Percentiles rank a stretch among this genome's conserved stretches.
Evolutionary conservation across 1,140 invertebrate species (phyloP).

Genomic region (Drosophila subpulchrella): DNA sequence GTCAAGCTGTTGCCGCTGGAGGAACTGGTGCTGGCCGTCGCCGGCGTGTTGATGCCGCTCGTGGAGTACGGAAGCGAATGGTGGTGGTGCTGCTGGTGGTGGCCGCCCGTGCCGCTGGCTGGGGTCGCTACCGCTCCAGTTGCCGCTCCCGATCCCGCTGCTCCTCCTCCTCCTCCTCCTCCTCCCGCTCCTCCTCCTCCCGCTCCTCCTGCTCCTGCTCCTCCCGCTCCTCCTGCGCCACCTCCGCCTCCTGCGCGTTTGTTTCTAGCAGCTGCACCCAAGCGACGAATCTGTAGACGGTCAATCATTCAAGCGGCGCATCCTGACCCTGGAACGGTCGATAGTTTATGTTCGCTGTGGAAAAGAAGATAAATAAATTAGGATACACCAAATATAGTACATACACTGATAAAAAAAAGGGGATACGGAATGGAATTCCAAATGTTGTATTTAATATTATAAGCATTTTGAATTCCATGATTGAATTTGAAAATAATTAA

Average conservation of each 20-base stretch:
- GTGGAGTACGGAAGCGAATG: conserved; percentile 49
- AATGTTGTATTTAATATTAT: too few species aligned
- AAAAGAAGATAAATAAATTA: neutral
- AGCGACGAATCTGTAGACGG: conserved; percentile 80
- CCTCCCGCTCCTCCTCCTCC: neutral
- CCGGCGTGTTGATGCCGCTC: conserved; percentile 70
- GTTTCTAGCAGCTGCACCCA: conserved; percentile 78
- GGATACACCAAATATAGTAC: neutral
- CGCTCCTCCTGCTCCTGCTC: conserved; percentile 6
- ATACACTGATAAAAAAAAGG: too few species aligned
- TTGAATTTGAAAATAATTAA: too few species aligned
- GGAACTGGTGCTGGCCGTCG: conserved; percentile 75
- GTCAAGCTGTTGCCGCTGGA: conserved; percentile 76
- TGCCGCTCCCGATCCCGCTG: neutral
- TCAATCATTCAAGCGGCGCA: conserved; percentile 81
- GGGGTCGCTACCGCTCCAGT: neutral
- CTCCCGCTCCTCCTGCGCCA: conserved; percentile 8
- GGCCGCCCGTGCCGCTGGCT: conserved; percentile 4
- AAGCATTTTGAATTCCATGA: too few species aligned
- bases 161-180: conserved; percentile 8
- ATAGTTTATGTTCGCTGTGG: conserved; percentile 19
- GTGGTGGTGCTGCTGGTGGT: conserved; percentile 6
- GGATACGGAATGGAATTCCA: too few species aligned
- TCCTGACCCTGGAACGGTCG: conserved; percentile 41
- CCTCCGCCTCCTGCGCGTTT: conserved; percentile 63